Evolutionary conservation across 2,888 invertebrate species (phyloP).

Genomic region (Busseola fusca): DNA sequence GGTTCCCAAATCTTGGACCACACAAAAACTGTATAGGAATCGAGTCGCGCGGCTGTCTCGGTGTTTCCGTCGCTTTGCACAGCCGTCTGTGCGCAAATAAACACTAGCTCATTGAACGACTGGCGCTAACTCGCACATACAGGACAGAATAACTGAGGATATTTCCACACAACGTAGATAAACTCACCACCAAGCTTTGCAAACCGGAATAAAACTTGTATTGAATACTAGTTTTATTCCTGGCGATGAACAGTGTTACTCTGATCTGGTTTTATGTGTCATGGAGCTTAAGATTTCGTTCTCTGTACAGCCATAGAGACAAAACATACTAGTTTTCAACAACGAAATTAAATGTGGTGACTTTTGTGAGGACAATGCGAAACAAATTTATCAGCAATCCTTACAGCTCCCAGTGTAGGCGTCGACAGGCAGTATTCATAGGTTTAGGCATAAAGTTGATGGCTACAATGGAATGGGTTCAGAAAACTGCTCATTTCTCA

Average conservation of each 20-base stretch:
- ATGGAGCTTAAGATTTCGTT: neutral
- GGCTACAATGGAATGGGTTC: too few species aligned
- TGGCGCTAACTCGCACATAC: constrained; percentile 39
- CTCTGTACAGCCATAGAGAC: neutral
- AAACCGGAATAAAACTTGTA: too few species aligned
- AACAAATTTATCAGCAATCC: neutral
- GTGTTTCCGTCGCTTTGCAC: constrained; percentile 59
- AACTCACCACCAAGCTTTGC: constrained; percentile 5
- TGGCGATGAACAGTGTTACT: neutral
- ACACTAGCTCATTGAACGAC: constrained; percentile 57
- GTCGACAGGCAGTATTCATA: neutral
- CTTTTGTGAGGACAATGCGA: neutral
- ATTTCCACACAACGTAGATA: constrained; percentile 19
- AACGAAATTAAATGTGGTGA: neutral
- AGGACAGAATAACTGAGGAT: constrained; percentile 17
- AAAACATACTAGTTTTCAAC: neutral
- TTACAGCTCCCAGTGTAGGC: neutral
- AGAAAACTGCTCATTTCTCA: neutral
- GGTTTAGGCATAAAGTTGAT: neutral
- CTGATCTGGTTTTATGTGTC: neutral
- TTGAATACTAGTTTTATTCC: constrained; percentile 15
- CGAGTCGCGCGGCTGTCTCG: constrained; percentile 47
- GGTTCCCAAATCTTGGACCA: neutral
- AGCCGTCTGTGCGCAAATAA: constrained; percentile 56
- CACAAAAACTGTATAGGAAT: constrained; percentile 43